Evolutionary conservation across 2,113 vertebrate species (phyloP), one percentile per base, ranked within the genome.

Genomic region (Podilymbus podiceps): DNA sequence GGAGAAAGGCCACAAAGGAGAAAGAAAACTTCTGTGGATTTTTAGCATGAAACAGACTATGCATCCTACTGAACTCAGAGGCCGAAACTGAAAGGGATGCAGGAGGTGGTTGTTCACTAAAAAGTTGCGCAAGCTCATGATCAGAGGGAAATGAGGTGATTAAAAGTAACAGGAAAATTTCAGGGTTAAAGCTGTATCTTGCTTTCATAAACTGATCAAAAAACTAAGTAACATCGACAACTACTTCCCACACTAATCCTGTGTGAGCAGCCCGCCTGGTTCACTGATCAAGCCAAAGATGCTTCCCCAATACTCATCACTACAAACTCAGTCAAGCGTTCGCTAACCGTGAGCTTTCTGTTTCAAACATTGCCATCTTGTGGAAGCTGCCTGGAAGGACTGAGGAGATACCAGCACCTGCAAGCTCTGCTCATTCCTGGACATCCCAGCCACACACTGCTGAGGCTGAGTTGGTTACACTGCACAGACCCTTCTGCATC

Each of bases 331-430:
- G 22, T 27, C 19, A 42, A 49, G 15, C 11, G 90, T 74, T 85
- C 28, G 27, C 42, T 15, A 56, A 27, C 14, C 31, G 31, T 12
- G 52, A 90, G 42, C 18, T 81, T 95, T 82, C 46, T 22, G 17
- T 68, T 89, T 94, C 86, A 66, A 58, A 95, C 40, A 82, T 30
- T 79, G 95, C 95, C 96, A 97, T 50, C 95, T 94, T 31, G 90
- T 89, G 96, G 96, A 90, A 73, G 53, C 17, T 82, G 86, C 46
- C 69, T 40, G 46, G 56, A 92, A 85, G 49, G 58, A 79, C 91
- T 8, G 58, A 71, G 0, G 2, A 83, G 76, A n/a, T 49, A 67
- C 22, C 33, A 68, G 40, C 47, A 68, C 23, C 76, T 27, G 8
- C 1, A 1, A 74, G 56, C 56, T 15, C 15, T 18, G 27, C 44